Conservation (phyloP, 2,888 invertebrate species). For the Tetheella fluctuosa region DNA sequence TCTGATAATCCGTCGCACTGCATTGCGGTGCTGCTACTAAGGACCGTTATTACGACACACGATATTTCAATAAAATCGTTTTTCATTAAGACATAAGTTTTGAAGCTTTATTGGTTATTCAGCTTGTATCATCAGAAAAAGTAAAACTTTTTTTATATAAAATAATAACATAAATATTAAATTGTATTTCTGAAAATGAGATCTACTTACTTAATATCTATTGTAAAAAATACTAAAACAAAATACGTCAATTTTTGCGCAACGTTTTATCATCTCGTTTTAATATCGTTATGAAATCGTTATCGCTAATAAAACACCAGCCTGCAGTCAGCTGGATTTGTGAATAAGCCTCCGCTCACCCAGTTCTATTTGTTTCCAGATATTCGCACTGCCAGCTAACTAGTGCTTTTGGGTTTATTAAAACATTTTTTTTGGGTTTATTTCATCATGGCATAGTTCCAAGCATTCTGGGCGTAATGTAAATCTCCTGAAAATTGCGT, state of each 20-base stretch:
- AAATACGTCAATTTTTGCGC: background rate
- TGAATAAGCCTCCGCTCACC: constrained; percentile 70
- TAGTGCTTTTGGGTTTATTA: constrained; percentile 54
- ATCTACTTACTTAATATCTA: no score
- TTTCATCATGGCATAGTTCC: background rate
- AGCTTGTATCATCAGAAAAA: background rate
- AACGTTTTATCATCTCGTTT: constrained; percentile 3
- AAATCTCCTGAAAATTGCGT: background rate
- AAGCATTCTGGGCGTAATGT: background rate
- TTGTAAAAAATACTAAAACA: no score
- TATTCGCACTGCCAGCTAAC: constrained; percentile 52
- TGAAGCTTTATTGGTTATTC: background rate
- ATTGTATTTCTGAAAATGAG: no score
- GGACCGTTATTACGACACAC: constrained; percentile 39
- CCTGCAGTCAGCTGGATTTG: constrained; percentile 75
- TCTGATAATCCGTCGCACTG: constrained; percentile 72
- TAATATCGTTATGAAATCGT: constrained; percentile 37
- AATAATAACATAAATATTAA: no score
- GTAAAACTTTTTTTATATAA: background rate
- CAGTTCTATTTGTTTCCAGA: constrained; percentile 71
- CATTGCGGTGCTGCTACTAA: constrained; percentile 65
- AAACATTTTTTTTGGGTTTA: constrained; percentile 36
- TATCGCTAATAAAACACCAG: constrained; percentile 26
- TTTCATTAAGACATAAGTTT: background rate
- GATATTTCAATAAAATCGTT: constrained; percentile 27